Base-by-base conservation (phyloP, 2,888 invertebrate species). In the Tryphoninae sp. region DNA sequence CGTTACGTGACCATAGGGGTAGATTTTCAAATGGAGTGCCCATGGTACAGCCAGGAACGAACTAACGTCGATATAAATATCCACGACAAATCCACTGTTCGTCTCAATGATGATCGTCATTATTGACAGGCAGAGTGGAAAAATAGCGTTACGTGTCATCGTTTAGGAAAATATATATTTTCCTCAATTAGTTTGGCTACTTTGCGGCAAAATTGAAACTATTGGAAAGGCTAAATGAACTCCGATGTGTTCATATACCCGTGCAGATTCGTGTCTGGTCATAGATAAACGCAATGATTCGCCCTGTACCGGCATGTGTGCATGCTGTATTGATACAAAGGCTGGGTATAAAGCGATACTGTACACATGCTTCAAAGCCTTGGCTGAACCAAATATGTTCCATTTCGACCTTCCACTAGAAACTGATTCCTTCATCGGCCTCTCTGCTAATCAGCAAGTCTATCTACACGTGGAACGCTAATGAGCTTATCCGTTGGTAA, bases 391-490 rank as follows among this genome's bases (percentile, higher is more conserved):
- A 53, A 65, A 69, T 74, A 74, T 68, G 80, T 69, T 73, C 40
- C 65, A 61, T 74, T 23, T 9, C 45, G 45, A 45, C 45, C 33
- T 33, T 64, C 61, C 65, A 58, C 69, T 67, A 74, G 85, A 89
- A 88, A 89, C 86, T 88, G 87, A 89, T 89, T 89, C 85, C 86
- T 87, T 83, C 87, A 86, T 87, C 84, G 83, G 51, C 69, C 86
- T 84, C 86, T 86, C 87, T 87, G 86, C 86, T 89, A 86, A 89
- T 89, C 89, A 89, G 87, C 86, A 83, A 87, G 84, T 87, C 86
- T 86, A 87, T 87, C 87, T 88, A 86, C 84, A 85, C 84, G 23
- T 72, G 51, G 67, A 49, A 65, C 49, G 49, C 55, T 51, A 67
- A 59, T 58, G 55, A 65, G 71, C 71, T 78, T 64, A 62, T 53